Evolutionary conservation across 2,113 vertebrate genomes (phyloP).

Genomic region (Rhodinocichla rosea): DNA sequence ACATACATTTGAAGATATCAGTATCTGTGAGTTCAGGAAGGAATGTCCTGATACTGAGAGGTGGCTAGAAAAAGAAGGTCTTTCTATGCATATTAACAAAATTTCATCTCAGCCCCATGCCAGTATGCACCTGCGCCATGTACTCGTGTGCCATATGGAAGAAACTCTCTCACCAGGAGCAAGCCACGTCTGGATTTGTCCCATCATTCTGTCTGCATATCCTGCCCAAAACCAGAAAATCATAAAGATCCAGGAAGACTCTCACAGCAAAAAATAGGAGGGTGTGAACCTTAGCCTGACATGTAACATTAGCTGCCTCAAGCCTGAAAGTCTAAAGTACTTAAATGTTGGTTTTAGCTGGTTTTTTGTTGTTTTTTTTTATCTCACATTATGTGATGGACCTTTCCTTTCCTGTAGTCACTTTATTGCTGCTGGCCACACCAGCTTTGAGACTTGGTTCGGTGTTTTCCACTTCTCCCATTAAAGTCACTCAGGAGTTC

Average conservation of each 20-base stretch:
- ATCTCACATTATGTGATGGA: not conserved
- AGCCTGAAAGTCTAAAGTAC: not conserved
- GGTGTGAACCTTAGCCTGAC: not conserved
- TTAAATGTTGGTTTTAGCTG: not conserved
- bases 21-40: not conserved
- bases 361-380: not conserved
- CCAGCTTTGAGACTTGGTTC: not conserved
- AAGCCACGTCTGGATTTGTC: not conserved
- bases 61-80: not conserved
- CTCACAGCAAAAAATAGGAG: not conserved
- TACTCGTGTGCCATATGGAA: not conserved
- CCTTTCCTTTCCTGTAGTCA: not conserved
- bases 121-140: not conserved
- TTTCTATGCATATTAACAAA: not conserved
- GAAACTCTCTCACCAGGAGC: not conserved
- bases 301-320: not conserved
- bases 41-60: not conserved
- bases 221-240: not conserved
- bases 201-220: not conserved
- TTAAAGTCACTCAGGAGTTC: not conserved
- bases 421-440: not conserved
- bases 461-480: not conserved
- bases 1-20: not conserved
- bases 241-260: not conserved
- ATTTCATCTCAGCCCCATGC: not conserved